Evolutionary conservation across 2,113 vertebrate species (phyloP).

Genomic region (Crocuta crocuta): DNA sequence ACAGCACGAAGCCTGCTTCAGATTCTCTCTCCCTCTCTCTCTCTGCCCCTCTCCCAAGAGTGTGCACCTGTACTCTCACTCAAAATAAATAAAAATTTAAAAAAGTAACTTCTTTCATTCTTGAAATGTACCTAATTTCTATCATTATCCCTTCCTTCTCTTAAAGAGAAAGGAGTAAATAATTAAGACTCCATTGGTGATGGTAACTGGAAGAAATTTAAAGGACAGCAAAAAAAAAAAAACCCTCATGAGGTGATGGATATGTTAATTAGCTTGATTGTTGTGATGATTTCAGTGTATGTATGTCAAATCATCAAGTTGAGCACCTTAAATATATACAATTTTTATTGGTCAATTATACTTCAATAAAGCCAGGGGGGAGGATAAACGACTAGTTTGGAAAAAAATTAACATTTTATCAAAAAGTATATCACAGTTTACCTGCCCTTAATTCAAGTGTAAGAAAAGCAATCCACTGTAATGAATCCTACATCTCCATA

Average conservation of each 20-base stretch:
- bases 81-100: neutral
- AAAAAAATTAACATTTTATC: conserved; percentile 44
- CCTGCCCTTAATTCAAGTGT: conserved; percentile 44
- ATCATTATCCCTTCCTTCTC: conserved; percentile 36
- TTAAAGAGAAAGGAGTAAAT: conserved; percentile 34
- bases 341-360: neutral
- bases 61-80: no score
- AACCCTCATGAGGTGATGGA: neutral
- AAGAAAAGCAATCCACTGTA: conserved; percentile 26
- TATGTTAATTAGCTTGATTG: conserved; percentile 16
- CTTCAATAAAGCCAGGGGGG: neutral
- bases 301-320: neutral
- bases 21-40: no score
- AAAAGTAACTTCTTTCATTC: conserved; percentile 8
- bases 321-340: neutral
- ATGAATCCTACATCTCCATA: conserved; percentile 4
- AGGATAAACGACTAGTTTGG: neutral
- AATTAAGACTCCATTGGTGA: conserved; percentile 8
- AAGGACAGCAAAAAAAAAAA: neutral
- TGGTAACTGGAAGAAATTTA: conserved; percentile 28
- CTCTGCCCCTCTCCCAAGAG: no score
- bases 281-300: conserved; percentile 17
- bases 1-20: no score
- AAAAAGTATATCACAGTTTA: conserved; percentile 42
- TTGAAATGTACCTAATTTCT: conserved; percentile 18